Base-by-base conservation (phyloP, 2,888 invertebrate species). In the Chironomus tentans region DNA sequence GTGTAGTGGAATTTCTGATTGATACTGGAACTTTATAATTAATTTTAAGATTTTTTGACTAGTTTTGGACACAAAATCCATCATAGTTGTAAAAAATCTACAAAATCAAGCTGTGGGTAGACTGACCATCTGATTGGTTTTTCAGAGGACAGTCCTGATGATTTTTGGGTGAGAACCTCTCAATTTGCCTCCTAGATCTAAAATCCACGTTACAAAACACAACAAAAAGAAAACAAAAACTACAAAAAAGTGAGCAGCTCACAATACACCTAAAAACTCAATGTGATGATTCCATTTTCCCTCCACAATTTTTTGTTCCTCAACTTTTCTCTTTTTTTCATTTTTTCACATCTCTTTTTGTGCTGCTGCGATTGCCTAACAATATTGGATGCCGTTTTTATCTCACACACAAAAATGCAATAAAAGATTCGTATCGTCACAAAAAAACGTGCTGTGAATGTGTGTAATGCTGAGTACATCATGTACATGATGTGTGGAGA, bases 401-500 rank as follows among this genome's bases (percentile, higher is more conserved):
- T 65, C 22, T 22, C 10, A 7, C 12, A 18, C 65, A 18, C 12
- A 13, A 18, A 62, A 22, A 62, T 65, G 65, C 65, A 65, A 65
- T 65, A 65, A 65, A 65, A 65, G 65, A 65, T 65, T 18, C 65
- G 22, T 65, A 65, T 21, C 65, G 22, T 65, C 65, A 18, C 65
- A 2, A 56, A 56, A n/a, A 56, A 65, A 65, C 65, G 65, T 65
- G 65, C 65, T 65, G 22, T 65, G 65, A 65, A 65, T 65, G 56
- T 56, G 56, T 56, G 56, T 56, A 18, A n/a, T 56, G 38, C 38
- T 38, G 38, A 38, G 38, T 56, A 18, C 56, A 56, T n/a, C 56
- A 56, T n/a, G 56, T 56, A 38, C 38, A 38, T 38, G 38, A 38
- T 38, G 38, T 38, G 38, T 38, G 38, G 38, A 38, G 38, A 38